Evolutionary conservation across 2,888 invertebrate genomes (phyloP).

Genomic region (Iselma pallidipennis): DNA sequence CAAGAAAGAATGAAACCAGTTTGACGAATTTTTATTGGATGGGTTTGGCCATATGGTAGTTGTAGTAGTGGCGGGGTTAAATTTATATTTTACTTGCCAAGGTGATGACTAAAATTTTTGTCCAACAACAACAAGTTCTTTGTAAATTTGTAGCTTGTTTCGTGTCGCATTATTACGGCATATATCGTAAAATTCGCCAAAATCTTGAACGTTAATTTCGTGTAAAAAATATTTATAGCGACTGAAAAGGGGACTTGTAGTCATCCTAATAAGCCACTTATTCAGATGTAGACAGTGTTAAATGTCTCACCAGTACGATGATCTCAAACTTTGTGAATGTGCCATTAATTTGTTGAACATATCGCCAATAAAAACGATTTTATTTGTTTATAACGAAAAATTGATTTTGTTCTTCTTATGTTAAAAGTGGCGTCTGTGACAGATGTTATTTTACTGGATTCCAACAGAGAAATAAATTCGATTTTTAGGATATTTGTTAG

Average conservation of each 20-base stretch:
- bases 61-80: neutral
- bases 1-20: neutral
- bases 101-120: slow-evolving; percentile 7
- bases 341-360: too few relatives aligned
- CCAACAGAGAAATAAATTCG: too few relatives aligned
- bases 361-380: neutral
- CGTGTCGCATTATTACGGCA: neutral
- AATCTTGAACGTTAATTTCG: neutral
- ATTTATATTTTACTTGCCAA: neutral
- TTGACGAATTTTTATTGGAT: slow-evolving; percentile 4
- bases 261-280: neutral
- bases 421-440: neutral
- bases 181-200: slow-evolving; percentile 1
- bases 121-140: slow-evolving; percentile 2
- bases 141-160: slow-evolving; percentile 9
- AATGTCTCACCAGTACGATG: neutral
- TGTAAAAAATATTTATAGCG: neutral
- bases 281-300: neutral
- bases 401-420: neutral
- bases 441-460: too few relatives aligned
- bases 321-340: neutral
- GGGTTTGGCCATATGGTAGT: slow-evolving; percentile 4
- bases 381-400: neutral
- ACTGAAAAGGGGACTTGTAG: too few relatives aligned
- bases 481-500: too few relatives aligned